These are phyloP conservation scores for Ptilonorhynchus violaceus DNA, from an alignment of 2,113 vertebrate genomes.

Conservation along the genomic window DNA sequence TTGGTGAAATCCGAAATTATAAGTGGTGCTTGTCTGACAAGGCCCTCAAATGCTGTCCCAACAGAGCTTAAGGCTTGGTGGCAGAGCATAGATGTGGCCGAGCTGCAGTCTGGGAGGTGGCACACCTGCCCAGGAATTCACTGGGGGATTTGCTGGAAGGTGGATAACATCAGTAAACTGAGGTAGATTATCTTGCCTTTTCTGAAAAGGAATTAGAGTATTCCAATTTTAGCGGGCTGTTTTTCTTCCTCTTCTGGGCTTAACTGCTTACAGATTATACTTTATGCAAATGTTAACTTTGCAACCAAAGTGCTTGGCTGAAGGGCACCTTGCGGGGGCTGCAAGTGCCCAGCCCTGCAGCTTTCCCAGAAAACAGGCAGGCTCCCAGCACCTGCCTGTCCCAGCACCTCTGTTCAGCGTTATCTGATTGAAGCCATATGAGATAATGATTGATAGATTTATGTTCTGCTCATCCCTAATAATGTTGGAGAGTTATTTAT, in stretches of 20 bases:
- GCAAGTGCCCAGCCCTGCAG: not conserved
- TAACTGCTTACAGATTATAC: slow-evolving; percentile 9
- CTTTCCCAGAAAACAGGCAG: not conserved
- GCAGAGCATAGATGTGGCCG: not conserved
- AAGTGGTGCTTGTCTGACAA: not conserved
- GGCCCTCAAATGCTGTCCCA: not conserved
- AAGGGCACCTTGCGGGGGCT: not conserved
- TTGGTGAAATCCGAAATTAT: not conserved
- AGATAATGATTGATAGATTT: not conserved
- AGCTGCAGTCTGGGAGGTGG: not conserved
- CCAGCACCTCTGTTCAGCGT: not conserved
- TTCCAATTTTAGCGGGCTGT: not conserved
- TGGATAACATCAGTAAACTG: not conserved
- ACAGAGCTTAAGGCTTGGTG: not conserved
- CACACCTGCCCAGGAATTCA: slow-evolving; percentile 12
- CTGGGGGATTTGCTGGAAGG: not conserved
- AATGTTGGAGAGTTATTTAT: not conserved
- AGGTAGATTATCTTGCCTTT: slow-evolving; percentile 22
- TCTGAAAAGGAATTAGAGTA: slow-evolving; percentile 10
- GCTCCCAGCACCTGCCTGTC: not conserved
- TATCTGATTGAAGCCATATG: not conserved
- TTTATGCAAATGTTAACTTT: slow-evolving; percentile 10
- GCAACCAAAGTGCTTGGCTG: not conserved
- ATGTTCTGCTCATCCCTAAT: not conserved
- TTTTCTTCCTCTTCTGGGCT: slow-evolving; percentile 4